Base-by-base conservation (phyloP, 2,888 invertebrate genomes). In the Junonia oenone region DNA sequence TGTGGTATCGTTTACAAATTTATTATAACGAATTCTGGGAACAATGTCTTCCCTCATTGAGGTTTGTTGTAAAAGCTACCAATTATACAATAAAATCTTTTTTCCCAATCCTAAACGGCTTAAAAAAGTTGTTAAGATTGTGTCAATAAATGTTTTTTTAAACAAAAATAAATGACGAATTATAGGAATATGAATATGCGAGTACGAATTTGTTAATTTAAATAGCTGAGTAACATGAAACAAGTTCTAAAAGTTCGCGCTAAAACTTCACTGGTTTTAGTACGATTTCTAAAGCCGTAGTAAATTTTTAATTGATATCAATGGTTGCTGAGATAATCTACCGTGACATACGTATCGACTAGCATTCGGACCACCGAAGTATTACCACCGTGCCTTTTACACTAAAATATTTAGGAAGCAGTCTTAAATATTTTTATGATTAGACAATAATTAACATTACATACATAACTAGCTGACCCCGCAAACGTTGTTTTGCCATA, bases 1-100 rank as follows among this genome's bases (percentile, higher is more conserved):
- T 82, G 83, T 81, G 84, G 84, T 80, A 81, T 77, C 80, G 76
- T 81, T 86, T 87, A 89, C 86, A 87, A 78, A 81, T 88, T 89
- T 87, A 88, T 80, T 80, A 76, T 71, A 68, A 67, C 65, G 68
- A 75, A 72, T 87, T 87, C 89, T 81, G 70, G 66, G 87, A 89
- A 89, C 65, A 69, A 71, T 70, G 73, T 75, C 72, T 70, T 76
- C 59, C 65, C 75, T 81, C 81, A 80, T 83, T 83, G 76, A 81
- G 75, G 75, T 76, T 78, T 76, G 72, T 76, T 75, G 71, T 78
- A 75, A 78, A 67, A 74, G 63, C 63, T 63, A 68, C 71, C 78
- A 80, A 83, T 86, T 84, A 85, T 69, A 65, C 69, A 67, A 68
- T 80, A 83, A 81, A 83, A 72, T 65, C 63, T 68, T 75, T 76